phyloP scores from a whole-genome alignment of 2,113 vertebrate genomes.

The Corythornis madagascariensis region DNA sequence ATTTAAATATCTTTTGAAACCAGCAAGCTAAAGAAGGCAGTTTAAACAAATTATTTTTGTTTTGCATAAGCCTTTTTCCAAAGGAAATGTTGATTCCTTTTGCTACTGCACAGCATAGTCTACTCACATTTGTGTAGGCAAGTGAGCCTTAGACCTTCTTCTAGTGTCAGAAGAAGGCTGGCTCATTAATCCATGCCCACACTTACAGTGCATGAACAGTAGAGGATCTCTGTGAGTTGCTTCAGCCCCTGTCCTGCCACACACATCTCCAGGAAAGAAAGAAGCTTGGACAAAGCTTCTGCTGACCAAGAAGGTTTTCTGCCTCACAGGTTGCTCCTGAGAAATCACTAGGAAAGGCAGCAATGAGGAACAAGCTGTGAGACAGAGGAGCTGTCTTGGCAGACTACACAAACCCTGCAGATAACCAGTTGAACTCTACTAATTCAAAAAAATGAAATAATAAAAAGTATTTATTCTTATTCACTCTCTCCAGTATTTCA shows the following conservation, averaged over 20 bases:
- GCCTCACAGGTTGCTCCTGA: neutral
- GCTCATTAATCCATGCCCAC: neutral
- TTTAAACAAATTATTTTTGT: neutral
- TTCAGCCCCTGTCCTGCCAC: neutral
- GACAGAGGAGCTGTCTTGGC: neutral
- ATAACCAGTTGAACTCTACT: neutral
- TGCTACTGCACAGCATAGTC: neutral
- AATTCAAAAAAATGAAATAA: neutral
- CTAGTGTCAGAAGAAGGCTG: neutral
- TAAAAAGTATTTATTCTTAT: neutral
- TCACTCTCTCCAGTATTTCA: neutral
- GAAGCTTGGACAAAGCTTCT: neutral
- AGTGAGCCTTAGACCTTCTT: neutral
- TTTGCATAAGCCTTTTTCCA: neutral
- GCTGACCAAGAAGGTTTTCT: rapidly evolving
- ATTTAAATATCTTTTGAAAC: neutral
- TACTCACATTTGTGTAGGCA: neutral
- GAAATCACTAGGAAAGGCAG: neutral
- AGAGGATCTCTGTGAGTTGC: neutral
- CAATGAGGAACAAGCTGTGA: neutral
- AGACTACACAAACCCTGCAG: neutral
- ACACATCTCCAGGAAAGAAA: neutral
- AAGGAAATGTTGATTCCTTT: neutral
- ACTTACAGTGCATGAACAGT: no score
- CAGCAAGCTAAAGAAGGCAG: neutral